These are phyloP conservation scores for Uropetala carovei DNA, from an alignment of 2,888 invertebrate species.

Conservation along the genomic window DNA sequence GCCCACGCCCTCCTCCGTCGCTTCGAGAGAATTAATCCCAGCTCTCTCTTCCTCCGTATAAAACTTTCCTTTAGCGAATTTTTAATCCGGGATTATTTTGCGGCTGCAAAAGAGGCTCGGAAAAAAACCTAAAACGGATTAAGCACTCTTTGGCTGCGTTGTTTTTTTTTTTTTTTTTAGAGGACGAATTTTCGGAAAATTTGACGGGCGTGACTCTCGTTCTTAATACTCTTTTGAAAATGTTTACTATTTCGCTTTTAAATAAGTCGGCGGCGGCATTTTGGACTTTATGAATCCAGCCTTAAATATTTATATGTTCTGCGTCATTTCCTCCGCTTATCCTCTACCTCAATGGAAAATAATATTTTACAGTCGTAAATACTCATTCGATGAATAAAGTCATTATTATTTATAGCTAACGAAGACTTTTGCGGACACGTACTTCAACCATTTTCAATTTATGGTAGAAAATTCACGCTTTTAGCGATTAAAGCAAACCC, in stretches of 20 bases:
- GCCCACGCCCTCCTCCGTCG: too few relatives aligned
- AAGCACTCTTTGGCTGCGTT: not conserved
- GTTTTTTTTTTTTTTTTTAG: not conserved
- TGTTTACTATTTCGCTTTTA: not conserved
- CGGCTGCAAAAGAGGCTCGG: slow-evolving; percentile 27
- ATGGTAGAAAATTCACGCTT: too few relatives aligned
- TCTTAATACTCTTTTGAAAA: not conserved
- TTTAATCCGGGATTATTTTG: slow-evolving; percentile 40
- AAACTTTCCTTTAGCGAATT: slow-evolving; percentile 38
- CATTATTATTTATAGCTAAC: too few relatives aligned
- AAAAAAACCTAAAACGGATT: slow-evolving; percentile 22
- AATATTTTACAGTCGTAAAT: too few relatives aligned
- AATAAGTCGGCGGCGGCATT: not conserved
- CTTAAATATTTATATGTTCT: not conserved
- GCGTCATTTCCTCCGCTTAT: not conserved
- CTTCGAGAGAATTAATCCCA: too few relatives aligned
- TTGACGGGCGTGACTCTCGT: slow-evolving; percentile 16
- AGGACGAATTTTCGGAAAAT: not conserved
- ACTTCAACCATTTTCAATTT: too few relatives aligned
- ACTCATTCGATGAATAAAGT: too few relatives aligned
- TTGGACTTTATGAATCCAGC: not conserved
- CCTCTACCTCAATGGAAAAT: too few relatives aligned
- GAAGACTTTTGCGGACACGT: too few relatives aligned
- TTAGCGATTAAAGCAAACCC: too few relatives aligned
- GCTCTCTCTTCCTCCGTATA: not conserved